A percentile compares a stretch with the other conserved stretches of the same genome.
These are phyloP conservation scores for Amphibalanus amphitrite DNA, from an alignment of 1,140 invertebrate genomes.

Conservation along the genomic window DNA sequence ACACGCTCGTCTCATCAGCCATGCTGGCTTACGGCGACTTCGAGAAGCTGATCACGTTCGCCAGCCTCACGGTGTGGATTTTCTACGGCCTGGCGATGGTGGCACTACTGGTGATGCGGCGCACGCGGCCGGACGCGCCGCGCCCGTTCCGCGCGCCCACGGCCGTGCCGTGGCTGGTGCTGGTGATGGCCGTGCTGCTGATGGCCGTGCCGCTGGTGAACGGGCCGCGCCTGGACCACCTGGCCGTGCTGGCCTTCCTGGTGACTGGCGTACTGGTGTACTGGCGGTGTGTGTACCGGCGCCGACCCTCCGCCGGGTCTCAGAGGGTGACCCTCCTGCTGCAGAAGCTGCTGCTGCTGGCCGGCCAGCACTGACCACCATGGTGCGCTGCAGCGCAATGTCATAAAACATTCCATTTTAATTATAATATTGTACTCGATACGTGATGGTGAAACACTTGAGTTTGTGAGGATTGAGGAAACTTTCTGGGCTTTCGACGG, in stretches of 20 bases:
- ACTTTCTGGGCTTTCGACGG: too few relatives aligned
- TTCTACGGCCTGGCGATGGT: constrained; percentile 70
- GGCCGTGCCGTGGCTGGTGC: constrained; percentile 51
- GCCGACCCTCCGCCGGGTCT: too few relatives aligned
- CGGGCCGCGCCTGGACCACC: constrained; percentile 54
- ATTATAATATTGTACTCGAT: too few relatives aligned
- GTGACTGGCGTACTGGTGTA: constrained; percentile 51
- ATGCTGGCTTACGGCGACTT: constrained; percentile 54
- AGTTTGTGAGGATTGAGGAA: too few relatives aligned
- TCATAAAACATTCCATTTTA: too few relatives aligned
- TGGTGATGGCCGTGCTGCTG: constrained; percentile 51
- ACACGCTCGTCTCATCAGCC: constrained; percentile 49
- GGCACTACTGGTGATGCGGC: constrained; percentile 52
- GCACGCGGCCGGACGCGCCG: constrained; percentile 42
- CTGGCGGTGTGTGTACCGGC: constrained; percentile 49
- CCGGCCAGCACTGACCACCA: too few relatives aligned
- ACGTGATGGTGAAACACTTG: too few relatives aligned
- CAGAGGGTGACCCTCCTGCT: too few relatives aligned
- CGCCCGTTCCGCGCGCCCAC: constrained; percentile 67
- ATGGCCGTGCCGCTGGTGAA: constrained; percentile 55
- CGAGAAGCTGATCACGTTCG: constrained; percentile 54
- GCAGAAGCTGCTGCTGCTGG: too few relatives aligned
- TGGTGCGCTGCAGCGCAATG: too few relatives aligned
- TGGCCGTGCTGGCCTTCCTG: constrained; percentile 56
- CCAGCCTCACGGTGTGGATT: constrained; percentile 60